Conservation (phyloP, 1,140 invertebrate species). For the Neodiprion pinetum region DNA sequence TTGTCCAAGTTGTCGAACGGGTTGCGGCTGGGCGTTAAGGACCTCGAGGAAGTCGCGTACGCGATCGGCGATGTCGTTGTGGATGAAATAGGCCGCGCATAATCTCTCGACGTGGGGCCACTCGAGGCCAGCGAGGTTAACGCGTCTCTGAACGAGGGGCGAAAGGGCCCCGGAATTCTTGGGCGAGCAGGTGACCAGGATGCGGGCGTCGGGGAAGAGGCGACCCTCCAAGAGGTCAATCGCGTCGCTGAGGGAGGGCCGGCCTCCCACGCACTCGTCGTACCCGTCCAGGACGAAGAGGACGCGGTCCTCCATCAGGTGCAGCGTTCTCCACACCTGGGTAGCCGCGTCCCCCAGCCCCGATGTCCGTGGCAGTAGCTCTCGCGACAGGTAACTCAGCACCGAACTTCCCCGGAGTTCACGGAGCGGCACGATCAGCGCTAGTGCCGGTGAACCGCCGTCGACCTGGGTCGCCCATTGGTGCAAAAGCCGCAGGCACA, state of each 20-base stretch:
- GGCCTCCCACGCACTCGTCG: constrained; percentile 58
- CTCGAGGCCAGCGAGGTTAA: constrained; percentile 62
- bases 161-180: constrained; percentile 45
- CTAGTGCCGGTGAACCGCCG: constrained; percentile 51
- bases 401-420: constrained; percentile 60
- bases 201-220: constrained; percentile 63
- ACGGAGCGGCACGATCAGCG: constrained; percentile 63
- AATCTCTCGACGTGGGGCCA: constrained; percentile 63
- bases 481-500: constrained; percentile 62
- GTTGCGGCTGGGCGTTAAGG: constrained; percentile 46
- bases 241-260: constrained; percentile 58
- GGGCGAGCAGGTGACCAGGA: constrained; percentile 63
- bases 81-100: constrained; percentile 60
- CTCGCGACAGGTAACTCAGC: constrained; percentile 58
- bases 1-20: constrained; percentile 57
- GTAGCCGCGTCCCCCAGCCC: constrained; percentile 43
- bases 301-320: constrained; percentile 61
- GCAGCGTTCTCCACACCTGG: constrained; percentile 57
- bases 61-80: constrained; percentile 52
- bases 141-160: constrained; percentile 56
- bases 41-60: constrained; percentile 49
- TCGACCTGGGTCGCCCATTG: constrained; percentile 64
- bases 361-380: constrained; percentile 57
- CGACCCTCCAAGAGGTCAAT: constrained; percentile 63
- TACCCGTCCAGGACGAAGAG: constrained; percentile 66